phyloP scores from a whole-genome alignment of 2,113 vertebrate species.

The Spermophilus dauricus region DNA sequence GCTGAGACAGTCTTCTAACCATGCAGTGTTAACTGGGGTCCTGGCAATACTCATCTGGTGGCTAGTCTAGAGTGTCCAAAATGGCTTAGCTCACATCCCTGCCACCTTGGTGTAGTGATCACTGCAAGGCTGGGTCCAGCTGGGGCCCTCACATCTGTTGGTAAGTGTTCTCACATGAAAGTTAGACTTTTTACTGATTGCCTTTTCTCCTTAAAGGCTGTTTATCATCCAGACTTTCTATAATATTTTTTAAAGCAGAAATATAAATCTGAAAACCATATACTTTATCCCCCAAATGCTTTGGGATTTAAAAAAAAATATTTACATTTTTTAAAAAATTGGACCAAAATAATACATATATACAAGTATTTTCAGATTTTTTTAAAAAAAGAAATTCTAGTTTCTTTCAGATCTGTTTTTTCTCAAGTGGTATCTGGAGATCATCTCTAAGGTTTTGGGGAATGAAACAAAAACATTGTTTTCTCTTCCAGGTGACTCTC shows the following conservation, averaged over 20 bases:
- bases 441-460: not conserved
- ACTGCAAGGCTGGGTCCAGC: not conserved
- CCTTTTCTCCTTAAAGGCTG: no score
- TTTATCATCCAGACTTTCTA: no score
- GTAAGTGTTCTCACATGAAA: no score
- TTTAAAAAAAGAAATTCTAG: not conserved
- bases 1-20: not conserved
- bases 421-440: not conserved
- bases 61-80: not conserved
- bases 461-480: conserved; percentile 9
- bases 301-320: not conserved
- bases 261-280: no score
- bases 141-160: not conserved
- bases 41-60: not conserved
- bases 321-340: conserved; percentile 38
- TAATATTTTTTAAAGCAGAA: no score
- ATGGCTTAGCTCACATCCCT: not conserved
- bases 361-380: conserved; percentile 1
- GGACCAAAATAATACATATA: conserved; percentile 1
- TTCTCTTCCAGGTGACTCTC: not conserved
- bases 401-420: conserved; percentile 23
- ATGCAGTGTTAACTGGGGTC: accelerated
- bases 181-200: no score
- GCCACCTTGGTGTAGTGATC: not conserved
- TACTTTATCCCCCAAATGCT: conserved; percentile 46